phyloP scores from a whole-genome alignment of 2,888 invertebrate genomes.

The Falcaria lacertinaria region DNA sequence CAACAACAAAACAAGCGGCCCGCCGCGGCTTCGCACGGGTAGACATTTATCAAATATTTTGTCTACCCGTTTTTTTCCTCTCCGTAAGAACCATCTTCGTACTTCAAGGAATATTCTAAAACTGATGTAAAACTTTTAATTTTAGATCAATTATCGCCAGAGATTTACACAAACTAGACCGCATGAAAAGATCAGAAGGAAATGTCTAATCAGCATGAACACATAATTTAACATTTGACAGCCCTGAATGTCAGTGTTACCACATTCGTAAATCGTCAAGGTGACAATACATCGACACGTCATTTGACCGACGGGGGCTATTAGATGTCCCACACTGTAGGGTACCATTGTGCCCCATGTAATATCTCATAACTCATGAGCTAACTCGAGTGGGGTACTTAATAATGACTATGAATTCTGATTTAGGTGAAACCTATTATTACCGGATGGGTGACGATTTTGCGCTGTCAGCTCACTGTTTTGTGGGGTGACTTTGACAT shows the following conservation, averaged over 20 bases:
- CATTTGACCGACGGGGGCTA: conserved; percentile 67
- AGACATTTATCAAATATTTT: too few species aligned
- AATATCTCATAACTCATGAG: conserved; percentile 73
- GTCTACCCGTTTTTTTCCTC: too few species aligned
- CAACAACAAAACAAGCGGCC: too few species aligned
- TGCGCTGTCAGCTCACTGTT: conserved; percentile 33
- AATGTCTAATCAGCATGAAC: too few species aligned
- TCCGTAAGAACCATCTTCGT: too few species aligned
- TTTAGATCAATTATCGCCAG: too few species aligned
- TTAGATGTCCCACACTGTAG: conserved; percentile 43
- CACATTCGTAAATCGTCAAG: conserved; percentile 64
- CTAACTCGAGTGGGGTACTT: conserved; percentile 52
- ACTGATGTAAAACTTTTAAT: too few species aligned
- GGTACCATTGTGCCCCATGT: conserved; percentile 28
- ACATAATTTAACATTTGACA: conserved; percentile 8
- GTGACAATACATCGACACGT: conserved; percentile 72
- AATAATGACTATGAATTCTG: conserved; percentile 54
- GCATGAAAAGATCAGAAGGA: too few species aligned
- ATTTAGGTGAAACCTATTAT: conserved; percentile 63
- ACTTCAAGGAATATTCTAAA: too few species aligned
- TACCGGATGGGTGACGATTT: conserved; percentile 48
- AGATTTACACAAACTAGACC: too few species aligned
- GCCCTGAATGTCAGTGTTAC: conserved; percentile 33
- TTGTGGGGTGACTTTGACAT: conserved; percentile 34
- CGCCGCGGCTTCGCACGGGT: too few species aligned